These are phyloP conservation scores for Spodoptera litura DNA, from an alignment of 1,140 invertebrate genomes.

Conservation along the genomic window DNA sequence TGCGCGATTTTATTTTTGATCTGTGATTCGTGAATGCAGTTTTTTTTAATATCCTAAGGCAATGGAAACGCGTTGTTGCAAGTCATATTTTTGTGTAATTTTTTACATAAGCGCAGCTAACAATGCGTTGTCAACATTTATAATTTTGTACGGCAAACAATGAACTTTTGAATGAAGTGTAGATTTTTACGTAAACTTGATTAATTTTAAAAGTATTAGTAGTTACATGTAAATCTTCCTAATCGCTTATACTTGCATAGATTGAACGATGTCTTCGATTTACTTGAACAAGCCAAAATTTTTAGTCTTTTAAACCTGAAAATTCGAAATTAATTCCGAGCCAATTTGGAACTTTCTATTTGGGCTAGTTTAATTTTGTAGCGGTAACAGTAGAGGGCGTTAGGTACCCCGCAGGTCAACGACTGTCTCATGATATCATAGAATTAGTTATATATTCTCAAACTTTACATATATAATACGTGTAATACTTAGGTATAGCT, in stretches of 20 bases:
- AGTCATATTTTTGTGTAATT: slow-evolving; percentile 64
- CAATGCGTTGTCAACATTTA: slow-evolving; percentile 44
- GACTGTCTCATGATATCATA: slow-evolving; percentile 65
- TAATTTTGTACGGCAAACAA: slow-evolving; percentile 49
- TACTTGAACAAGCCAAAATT: slow-evolving; percentile 38
- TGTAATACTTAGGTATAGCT: slow-evolving; percentile 50
- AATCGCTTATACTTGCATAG: slow-evolving; percentile 26
- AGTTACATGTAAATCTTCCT: slow-evolving; percentile 41
- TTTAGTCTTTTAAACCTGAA: slow-evolving; percentile 30
- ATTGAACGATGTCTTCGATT: slow-evolving; percentile 41
- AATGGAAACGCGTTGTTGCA: slow-evolving; percentile 49
- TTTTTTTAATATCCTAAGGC: slow-evolving; percentile 59
- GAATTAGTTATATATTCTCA: slow-evolving; percentile 53
- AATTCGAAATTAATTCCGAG: slow-evolving; percentile 67
- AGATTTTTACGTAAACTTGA: slow-evolving; percentile 45
- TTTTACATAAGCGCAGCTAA: slow-evolving; percentile 60
- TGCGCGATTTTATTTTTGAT: slow-evolving; percentile 70
- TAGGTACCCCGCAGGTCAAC: slow-evolving; percentile 50
- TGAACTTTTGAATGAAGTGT: slow-evolving; percentile 42
- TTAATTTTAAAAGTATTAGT: slow-evolving; percentile 39
- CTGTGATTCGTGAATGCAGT: slow-evolving; percentile 79
- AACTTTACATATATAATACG: slow-evolving; percentile 50
- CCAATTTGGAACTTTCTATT: slow-evolving; percentile 64
- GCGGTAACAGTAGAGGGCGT: slow-evolving; percentile 41
- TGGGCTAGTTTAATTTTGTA: slow-evolving; percentile 52